Base-by-base conservation (phyloP, 2,888 invertebrate species). In the Drosophila gaucha region DNA sequence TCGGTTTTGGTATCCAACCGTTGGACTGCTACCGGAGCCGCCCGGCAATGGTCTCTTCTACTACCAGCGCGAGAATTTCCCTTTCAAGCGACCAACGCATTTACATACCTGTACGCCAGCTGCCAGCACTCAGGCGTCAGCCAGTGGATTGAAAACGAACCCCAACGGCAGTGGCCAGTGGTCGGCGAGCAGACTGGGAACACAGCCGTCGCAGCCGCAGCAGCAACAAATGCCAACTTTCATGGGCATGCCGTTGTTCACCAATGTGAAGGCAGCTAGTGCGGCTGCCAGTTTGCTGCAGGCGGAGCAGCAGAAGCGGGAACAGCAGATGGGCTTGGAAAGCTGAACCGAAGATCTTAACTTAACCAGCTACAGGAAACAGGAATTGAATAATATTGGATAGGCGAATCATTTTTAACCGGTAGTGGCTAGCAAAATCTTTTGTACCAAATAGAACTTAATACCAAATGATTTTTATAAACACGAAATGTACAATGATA, bases 11-110 rank as follows among this genome's bases (percentile, higher is more conserved):
- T 97, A 94, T 90, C 93, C 93, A 39, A 92, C 94, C 52, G 64
- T 70, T 18, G 93, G 94, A 12, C 92, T 93, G 60, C 91, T 95
- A 50, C 95, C 97, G 0, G 94, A 94, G 71, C 90, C 95, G 46
- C 96, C 97, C 16, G 97, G 97, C 12, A 95, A 95, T 77, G 97
- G 96, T 38, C 91, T 94, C 68, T 97, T 97, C 90, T 95, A 94
- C 82, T 97, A 97, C 88, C 95, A 95, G 80, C 95, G 89, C 67
- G 77, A 87, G 88, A 66, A 74, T 82, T 80, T 89, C 91, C 64
- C 91, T 89, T 80, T 84, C 24, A 90, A 86, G 52, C 82, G 90
- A 3, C 71, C 82, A 18, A 77, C 90, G 56, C 88, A 90, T 63
- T 76, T 90, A 74, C 54, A 71, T n/a, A 69, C 36, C 36, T 46